Evolutionary conservation across 2,113 vertebrate genomes (phyloP), one percentile per base, ranked within the genome.

Genomic region (Leucoraja erinaceus): DNA sequence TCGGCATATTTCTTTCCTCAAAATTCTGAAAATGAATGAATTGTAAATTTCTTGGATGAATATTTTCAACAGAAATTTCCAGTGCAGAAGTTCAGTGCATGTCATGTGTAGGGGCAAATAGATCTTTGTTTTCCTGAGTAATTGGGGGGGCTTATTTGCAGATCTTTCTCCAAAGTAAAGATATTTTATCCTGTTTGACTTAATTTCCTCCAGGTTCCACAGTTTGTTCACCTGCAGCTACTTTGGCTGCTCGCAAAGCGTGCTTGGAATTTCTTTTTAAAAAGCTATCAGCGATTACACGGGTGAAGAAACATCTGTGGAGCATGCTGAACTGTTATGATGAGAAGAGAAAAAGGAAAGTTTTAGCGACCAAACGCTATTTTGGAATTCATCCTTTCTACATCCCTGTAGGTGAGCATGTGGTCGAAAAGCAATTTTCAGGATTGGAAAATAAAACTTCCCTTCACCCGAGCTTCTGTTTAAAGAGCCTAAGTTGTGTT

Each of bases 371-470:
- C 7, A 97, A 97, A 63, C 95, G 96, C 93, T 97, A 96, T 75
- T 97, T 99, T 79, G 99, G 98, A 94, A 98, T 99, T 75, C 95
- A 97, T 77, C 99, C 99, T 0, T 99, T 99, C 96, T 99, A 98
- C 95, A 98, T 99, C 93, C 94, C 97, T 66, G 96, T 95, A 95
- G 98, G 99, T 97, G 96, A 28, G 90, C 79, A 54, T 81, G 47
- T 81, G 59, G 16, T 31, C 31, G 16, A n/a, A 59, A 25, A 59
- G 22, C 7, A 10, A 61, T n/a, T n/a, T 4, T 47, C 11, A 47
- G 31, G 14, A 20, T 72, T 47, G 38, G 38, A 47, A 47, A 47
- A 47, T 47, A 47, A 47, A 47, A 47, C 38, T 3, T 47, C 38
- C 38, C 38, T 47, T 47, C 38, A 47, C 38, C 3, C 38, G 38